Evolutionary conservation across 2,888 invertebrate genomes (phyloP), one percentile per base, ranked within the genome.

Genomic region (Drosophila limbata): DNA sequence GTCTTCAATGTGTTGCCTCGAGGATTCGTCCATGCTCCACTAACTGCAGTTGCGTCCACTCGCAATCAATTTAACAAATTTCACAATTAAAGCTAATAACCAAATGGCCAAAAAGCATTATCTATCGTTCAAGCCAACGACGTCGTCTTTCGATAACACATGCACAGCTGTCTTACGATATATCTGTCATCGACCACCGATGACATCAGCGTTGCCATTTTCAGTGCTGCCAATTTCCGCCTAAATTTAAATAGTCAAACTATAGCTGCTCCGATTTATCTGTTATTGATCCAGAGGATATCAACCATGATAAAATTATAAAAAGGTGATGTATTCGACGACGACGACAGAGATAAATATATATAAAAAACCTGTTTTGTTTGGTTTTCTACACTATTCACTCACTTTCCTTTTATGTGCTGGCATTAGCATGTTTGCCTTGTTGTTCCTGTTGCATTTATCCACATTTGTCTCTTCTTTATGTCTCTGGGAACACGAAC

Each of bases 1-100:
- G 92, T 95, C 95, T 76, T 95, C 94, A 51, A 94, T 94, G 66
- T 94, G 91, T 79, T 94, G 93, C 60, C 93, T 93, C 76, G 94
- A 94, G 81, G 93, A 93, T 81, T 94, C 93, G 89, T 95, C 94
- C 95, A 95, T 95, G 21, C 17, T 25, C 28, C 10, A 9, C 9
- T 37, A 6, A 25, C 13, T 52, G 28, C 35, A 17, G 15, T 52
- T 21, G n/a, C 21, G 39, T 19, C 13, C 40, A 45, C 50, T 4
- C 40, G 5, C n/a, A 40, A 25, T 15, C 39, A 40, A 40, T 45
- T 42, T 37, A 47, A 62, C 17, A 11, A 48, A 69, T 72, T 75
- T 62, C 64, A 51, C 69, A 75, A 75, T 35, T 61, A 48, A 61
- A 69, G 47, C 64, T 62, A 69, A 69, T 59, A 72, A 61, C 39